These are phyloP conservation scores for Dasyornis broadbenti DNA, from an alignment of 2,113 vertebrate species.

Conservation along the genomic window DNA sequence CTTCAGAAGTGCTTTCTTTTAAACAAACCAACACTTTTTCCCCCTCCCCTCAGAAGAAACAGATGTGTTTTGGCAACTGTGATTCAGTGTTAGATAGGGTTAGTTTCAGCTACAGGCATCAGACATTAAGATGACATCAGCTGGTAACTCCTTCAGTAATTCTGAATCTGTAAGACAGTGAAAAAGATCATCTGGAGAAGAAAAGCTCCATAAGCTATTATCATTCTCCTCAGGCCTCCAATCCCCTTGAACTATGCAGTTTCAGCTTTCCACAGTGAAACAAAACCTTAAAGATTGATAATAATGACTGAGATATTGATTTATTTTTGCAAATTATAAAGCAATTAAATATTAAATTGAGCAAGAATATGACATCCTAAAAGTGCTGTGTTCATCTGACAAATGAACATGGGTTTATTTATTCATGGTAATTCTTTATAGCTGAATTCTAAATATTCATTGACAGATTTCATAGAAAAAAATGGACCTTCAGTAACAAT, in stretches of 20 bases:
- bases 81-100: background rate
- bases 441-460: background rate
- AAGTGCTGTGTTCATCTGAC: background rate
- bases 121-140: background rate
- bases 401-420: slow-evolving; percentile 8
- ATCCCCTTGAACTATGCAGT: background rate
- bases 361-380: background rate
- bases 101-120: background rate
- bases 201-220: background rate
- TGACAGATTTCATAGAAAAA: background rate
- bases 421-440: background rate
- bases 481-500: background rate
- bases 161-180: background rate
- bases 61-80: background rate
- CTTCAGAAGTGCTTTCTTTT: background rate
- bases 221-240: background rate
- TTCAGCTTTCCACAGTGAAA: background rate
- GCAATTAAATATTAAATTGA: slow-evolving; percentile 17
- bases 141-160: background rate
- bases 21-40: background rate
- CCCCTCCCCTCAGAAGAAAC: background rate
- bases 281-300: background rate
- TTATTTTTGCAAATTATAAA: slow-evolving; percentile 13
- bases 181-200: background rate
- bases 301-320: background rate